A percentile compares a stretch with the other conserved stretches of the same genome.
These are phyloP conservation scores for Antedon mediterranea DNA, from an alignment of 53 echinoderm and acorn worm species.

Conservation along the genomic window DNA sequence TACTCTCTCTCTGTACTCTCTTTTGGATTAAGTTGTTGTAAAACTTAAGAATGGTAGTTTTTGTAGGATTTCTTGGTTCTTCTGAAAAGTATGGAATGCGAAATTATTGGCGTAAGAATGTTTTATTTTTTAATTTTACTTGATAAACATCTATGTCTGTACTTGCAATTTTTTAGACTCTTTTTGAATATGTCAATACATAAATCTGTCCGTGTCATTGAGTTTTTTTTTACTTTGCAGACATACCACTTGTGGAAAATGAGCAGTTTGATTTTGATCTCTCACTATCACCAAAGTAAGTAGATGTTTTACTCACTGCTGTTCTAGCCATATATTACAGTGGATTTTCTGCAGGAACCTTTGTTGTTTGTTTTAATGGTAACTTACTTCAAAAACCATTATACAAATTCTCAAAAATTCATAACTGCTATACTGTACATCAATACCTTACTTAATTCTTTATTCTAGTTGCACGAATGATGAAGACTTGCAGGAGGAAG, in stretches of 20 bases:
- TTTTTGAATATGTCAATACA: too few species aligned
- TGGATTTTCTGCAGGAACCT: too few species aligned
- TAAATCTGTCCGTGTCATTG: too few species aligned
- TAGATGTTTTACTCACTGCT: not conserved
- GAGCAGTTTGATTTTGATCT: conserved; percentile 95
- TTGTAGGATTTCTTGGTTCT: not conserved
- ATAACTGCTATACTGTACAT: not conserved
- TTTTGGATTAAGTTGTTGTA: too few species aligned
- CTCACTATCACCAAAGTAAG: conserved; percentile 53
- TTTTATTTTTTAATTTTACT: too few species aligned
- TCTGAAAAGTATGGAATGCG: not conserved
- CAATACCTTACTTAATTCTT: not conserved
- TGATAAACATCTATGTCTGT: too few species aligned
- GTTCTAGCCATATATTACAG: too few species aligned
- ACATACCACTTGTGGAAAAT: conserved; percentile 51
- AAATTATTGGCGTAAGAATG: not conserved
- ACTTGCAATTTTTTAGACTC: too few species aligned
- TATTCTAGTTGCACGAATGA: not conserved
- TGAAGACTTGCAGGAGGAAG: conserved; percentile 39
- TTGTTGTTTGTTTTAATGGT: too few species aligned
- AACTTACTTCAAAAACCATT: too few species aligned
- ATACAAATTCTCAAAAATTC: not conserved
- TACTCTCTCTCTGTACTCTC: too few species aligned
- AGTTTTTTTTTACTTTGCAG: conserved; percentile 17
- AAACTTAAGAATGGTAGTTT: not conserved